These are phyloP conservation scores for Apostichopus californicus DNA, from an alignment of 35 echinoderm and acorn worm genomes.

Conservation along the genomic window DNA sequence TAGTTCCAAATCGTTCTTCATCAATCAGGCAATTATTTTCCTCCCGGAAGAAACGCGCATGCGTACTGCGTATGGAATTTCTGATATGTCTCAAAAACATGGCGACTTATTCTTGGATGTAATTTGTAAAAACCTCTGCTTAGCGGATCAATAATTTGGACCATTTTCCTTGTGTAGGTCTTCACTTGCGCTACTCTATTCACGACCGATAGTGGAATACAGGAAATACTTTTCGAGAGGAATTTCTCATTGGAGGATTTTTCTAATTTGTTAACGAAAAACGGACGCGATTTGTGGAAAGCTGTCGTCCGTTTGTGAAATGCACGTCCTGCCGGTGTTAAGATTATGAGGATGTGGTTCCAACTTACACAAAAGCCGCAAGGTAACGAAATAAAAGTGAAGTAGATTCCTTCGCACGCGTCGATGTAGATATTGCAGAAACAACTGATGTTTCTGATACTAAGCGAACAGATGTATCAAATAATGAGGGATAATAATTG, in stretches of 20 bases:
- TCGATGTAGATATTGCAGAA: not conserved
- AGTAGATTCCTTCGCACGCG: not conserved
- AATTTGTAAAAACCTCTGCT: conserved; percentile 58
- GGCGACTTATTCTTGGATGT: conserved; percentile 53
- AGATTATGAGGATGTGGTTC: conserved; percentile 57
- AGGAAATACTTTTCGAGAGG: conserved; percentile 53
- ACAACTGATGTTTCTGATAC: not conserved
- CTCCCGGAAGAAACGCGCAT: conserved; percentile 36
- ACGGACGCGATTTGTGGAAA: conserved; percentile 50
- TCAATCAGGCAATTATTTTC: conserved; percentile 61
- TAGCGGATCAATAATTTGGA: conserved; percentile 54
- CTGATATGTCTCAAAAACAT: conserved; percentile 65
- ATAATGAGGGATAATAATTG: not conserved
- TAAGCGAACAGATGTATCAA: not conserved
- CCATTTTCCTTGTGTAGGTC: conserved; percentile 37
- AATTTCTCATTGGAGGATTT: conserved; percentile 44
- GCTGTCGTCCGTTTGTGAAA: conserved; percentile 15
- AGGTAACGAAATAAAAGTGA: conserved; percentile 41
- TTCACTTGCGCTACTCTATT: conserved; percentile 17
- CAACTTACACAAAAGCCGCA: conserved; percentile 54
- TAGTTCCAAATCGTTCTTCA: conserved; percentile 58
- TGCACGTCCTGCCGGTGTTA: conserved; percentile 39
- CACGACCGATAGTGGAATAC: conserved; percentile 53
- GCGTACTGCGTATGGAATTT: conserved; percentile 51
- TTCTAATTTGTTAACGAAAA: conserved; percentile 7